A percentile compares a stretch with the other conserved stretches of the same genome.
Evolutionary conservation across 2,888 invertebrate genomes (phyloP).

Genomic region (Drosophila paranaensis): DNA sequence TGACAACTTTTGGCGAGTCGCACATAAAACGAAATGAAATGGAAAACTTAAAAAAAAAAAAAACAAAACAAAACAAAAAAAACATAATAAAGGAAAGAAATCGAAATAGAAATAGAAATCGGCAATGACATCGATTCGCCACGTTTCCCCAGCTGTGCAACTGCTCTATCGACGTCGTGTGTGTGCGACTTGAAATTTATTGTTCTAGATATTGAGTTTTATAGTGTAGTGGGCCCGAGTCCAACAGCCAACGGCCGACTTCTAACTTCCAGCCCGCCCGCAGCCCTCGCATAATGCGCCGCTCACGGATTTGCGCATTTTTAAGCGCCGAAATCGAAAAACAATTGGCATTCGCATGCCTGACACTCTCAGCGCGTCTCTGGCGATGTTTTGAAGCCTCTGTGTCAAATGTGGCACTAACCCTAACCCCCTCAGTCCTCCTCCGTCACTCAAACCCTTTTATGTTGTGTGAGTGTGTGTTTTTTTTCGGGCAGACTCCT

Average conservation of each 20-base stretch:
- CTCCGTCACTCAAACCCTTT: slow-evolving; percentile 53
- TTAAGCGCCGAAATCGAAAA: slow-evolving; percentile 78
- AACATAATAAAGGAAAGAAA: slow-evolving; percentile 16
- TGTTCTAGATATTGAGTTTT: slow-evolving; percentile 82
- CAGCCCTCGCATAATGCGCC: slow-evolving; percentile 14
- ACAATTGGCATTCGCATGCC: slow-evolving; percentile 81
- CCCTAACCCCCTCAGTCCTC: slow-evolving; percentile 15
- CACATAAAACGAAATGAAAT: slow-evolving; percentile 79
- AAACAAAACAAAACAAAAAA: slow-evolving; percentile 29
- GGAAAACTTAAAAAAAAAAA: slow-evolving; percentile 66
- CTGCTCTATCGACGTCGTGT: slow-evolving; percentile 52
- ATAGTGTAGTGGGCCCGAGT: slow-evolving; percentile 63
- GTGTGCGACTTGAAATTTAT: slow-evolving; percentile 72
- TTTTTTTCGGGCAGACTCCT: slow-evolving; percentile 17
- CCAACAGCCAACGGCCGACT: not conserved
- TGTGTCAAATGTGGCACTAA: slow-evolving; percentile 58
- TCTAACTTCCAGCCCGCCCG: not conserved
- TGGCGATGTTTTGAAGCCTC: slow-evolving; percentile 54
- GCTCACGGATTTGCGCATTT: slow-evolving; percentile 67
- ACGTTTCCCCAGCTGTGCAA: slow-evolving; percentile 63
- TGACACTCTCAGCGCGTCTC: slow-evolving; percentile 60
- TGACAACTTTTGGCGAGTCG: slow-evolving; percentile 73
- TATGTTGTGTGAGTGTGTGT: too few species aligned
- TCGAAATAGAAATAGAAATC: slow-evolving; percentile 38
- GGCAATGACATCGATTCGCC: slow-evolving; percentile 67